A percentile compares a stretch with the other conserved stretches of the same genome.
Evolutionary conservation across 2,113 vertebrate genomes (phyloP).

Genomic region (Tamias sibiricus): DNA sequence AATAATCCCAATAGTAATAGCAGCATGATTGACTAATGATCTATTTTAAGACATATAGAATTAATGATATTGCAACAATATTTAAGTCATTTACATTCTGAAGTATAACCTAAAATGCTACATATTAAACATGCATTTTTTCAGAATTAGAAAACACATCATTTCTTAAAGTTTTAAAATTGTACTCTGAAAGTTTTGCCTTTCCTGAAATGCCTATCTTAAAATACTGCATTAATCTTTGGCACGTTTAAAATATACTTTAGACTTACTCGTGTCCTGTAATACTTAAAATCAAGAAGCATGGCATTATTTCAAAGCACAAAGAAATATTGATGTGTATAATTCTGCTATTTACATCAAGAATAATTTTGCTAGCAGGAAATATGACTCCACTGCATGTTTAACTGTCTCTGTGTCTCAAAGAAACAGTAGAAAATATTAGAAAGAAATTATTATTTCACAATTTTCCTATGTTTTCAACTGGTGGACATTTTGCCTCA

Average conservation of each 20-base stretch:
- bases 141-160: neutral
- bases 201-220: conserved; percentile 1
- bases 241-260: neutral
- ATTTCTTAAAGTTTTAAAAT: neutral
- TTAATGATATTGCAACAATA: neutral
- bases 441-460: neutral
- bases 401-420: neutral
- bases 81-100: conserved; percentile 19
- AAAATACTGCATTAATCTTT: neutral
- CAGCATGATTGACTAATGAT: neutral
- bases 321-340: neutral
- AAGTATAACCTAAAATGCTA: neutral
- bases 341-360: neutral
- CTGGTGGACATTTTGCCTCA: too few species aligned
- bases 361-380: neutral
- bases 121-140: neutral
- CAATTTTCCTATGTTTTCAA: neutral
- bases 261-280: neutral
- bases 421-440: neutral
- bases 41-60: neutral
- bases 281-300: neutral
- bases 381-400: neutral
- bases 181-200: neutral
- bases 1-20: neutral
- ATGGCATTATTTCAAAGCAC: neutral